Percentiles rank a stretch among this genome's conserved stretches.
These are phyloP conservation scores for Drosophila cognata DNA, from an alignment of 2,888 invertebrate genomes.

Conservation along the genomic window DNA sequence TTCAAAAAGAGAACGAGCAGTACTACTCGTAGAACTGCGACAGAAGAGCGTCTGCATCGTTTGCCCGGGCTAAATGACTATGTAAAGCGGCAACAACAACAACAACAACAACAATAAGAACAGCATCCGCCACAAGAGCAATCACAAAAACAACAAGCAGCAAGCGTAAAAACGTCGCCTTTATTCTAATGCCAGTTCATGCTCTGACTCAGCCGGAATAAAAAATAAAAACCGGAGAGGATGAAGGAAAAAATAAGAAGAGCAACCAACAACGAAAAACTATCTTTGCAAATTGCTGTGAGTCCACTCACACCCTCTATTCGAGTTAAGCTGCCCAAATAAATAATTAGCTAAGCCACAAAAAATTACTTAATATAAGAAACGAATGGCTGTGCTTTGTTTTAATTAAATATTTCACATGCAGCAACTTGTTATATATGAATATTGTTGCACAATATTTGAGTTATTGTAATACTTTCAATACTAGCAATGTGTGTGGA, in stretches of 20 bases:
- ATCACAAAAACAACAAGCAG: slow-evolving; percentile 38
- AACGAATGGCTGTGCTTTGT: neutral
- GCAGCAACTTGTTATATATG: neutral
- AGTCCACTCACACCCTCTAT: neutral
- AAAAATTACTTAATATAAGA: neutral
- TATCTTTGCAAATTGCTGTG: slow-evolving; percentile 11
- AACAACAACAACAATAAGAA: slow-evolving; percentile 5
- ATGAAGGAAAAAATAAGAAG: slow-evolving; percentile 4
- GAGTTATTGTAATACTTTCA: neutral
- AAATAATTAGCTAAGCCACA: neutral
- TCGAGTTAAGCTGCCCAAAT: neutral
- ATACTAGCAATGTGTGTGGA: neutral
- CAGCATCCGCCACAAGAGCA: slow-evolving; percentile 38
- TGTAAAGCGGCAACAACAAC: slow-evolving; percentile 59
- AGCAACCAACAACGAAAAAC: slow-evolving; percentile 16
- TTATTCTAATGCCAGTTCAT: slow-evolving; percentile 77
- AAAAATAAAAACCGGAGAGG: slow-evolving; percentile 18
- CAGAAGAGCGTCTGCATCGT: slow-evolving; percentile 59
- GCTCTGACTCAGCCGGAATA: slow-evolving; percentile 51
- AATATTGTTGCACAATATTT: neutral
- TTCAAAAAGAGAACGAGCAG: slow-evolving; percentile 51
- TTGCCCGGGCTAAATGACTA: slow-evolving; percentile 69
- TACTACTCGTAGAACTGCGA: slow-evolving; percentile 46
- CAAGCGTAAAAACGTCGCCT: slow-evolving; percentile 71
- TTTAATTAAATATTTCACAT: slow-evolving; percentile 4